Evolutionary conservation across 1,140 invertebrate species (phyloP).

Genomic region (Cephus cinctus): DNA sequence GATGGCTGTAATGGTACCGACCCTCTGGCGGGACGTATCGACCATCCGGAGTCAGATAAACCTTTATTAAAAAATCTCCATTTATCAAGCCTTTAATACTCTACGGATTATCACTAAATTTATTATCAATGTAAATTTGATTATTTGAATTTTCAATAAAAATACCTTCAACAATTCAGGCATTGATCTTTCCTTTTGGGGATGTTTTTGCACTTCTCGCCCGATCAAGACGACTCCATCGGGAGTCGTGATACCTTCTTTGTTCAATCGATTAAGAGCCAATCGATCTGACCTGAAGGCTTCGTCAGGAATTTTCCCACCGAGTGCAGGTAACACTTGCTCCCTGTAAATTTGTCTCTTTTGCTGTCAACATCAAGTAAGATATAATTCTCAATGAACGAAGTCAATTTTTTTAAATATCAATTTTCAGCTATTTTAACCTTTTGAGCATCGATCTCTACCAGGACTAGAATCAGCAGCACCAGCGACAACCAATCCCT

Average conservation of each 20-base stretch:
- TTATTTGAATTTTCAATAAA: not conserved
- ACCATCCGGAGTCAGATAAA: slow-evolving; percentile 45
- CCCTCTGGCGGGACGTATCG: slow-evolving; percentile 51
- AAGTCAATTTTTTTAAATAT: too few relatives aligned
- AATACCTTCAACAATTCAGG: slow-evolving; percentile 44
- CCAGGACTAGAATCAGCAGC: too few relatives aligned
- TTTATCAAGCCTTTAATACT: too few relatives aligned
- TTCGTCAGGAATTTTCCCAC: slow-evolving; percentile 67
- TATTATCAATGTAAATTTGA: slow-evolving; percentile 2
- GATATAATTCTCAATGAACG: too few relatives aligned
- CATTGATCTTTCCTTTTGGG: slow-evolving; percentile 33
- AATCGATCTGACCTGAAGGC: slow-evolving; percentile 64
- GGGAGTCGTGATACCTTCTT: slow-evolving; percentile 63
- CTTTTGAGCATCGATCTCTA: too few relatives aligned
- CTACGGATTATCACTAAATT: too few relatives aligned
- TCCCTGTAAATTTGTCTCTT: slow-evolving; percentile 68
- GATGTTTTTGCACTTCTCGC: slow-evolving; percentile 40
- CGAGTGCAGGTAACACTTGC: slow-evolving; percentile 62
- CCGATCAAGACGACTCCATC: slow-evolving; percentile 61
- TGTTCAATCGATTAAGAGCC: slow-evolving; percentile 62
- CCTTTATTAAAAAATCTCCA: slow-evolving; percentile 23
- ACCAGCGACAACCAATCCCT: too few relatives aligned
- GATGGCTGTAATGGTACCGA: slow-evolving; percentile 35
- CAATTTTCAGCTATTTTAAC: too few relatives aligned
- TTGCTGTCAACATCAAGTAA: slow-evolving; percentile 36